Evolutionary conservation across 1,140 invertebrate species (phyloP).

Genomic region (Battus philenor): DNA sequence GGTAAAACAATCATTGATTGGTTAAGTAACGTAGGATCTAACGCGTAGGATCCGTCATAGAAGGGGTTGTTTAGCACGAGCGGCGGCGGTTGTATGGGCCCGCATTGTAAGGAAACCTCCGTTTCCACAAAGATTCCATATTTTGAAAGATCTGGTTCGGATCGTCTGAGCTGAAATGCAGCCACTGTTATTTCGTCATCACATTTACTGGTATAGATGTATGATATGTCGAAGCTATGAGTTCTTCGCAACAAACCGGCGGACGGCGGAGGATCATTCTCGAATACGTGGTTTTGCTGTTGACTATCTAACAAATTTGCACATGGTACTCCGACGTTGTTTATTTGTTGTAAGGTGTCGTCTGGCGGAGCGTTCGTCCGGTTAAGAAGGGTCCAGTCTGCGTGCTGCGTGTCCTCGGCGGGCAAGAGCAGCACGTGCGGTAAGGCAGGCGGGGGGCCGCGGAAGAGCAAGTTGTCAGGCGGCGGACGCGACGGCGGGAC

Average conservation of each 20-base stretch:
- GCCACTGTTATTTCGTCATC: constrained; percentile 31
- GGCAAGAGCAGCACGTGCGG: constrained; percentile 55
- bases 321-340: constrained; percentile 65
- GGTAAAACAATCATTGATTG: constrained; percentile 53
- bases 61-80: constrained; percentile 73
- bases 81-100: constrained; percentile 40
- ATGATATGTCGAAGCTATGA: constrained; percentile 63
- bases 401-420: constrained; percentile 27
- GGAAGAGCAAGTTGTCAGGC: constrained; percentile 58
- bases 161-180: constrained; percentile 39
- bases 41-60: constrained; percentile 63
- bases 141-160: constrained; percentile 68
- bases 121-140: constrained; percentile 58
- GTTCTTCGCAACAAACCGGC: constrained; percentile 46
- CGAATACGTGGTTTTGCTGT: constrained; percentile 28
- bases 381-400: constrained; percentile 29
- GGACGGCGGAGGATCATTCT: constrained; percentile 25
- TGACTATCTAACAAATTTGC: constrained; percentile 38
- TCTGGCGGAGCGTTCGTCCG: constrained; percentile 47
- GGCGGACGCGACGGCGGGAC: constrained; percentile 68
- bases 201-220: constrained; percentile 40
- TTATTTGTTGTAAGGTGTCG: constrained; percentile 60
- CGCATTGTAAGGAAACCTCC: constrained; percentile 46
- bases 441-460: constrained; percentile 51
- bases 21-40: constrained; percentile 42